phyloP scores from a whole-genome alignment of 2,888 invertebrate species.

The Apamea sordens region DNA sequence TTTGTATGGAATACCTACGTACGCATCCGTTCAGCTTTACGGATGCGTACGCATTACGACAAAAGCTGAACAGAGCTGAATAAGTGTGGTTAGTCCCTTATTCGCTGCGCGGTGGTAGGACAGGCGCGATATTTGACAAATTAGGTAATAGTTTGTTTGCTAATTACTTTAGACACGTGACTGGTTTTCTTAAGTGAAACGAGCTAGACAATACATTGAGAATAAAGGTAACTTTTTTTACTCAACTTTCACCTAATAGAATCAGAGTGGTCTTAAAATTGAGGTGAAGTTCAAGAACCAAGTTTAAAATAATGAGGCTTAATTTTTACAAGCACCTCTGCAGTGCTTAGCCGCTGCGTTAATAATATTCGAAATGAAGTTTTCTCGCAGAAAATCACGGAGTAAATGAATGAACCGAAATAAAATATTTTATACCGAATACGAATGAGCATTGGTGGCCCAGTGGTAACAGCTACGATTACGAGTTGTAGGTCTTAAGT shows the following conservation, averaged over 20 bases:
- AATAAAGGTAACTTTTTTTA: background rate
- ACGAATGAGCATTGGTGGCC: too few species aligned
- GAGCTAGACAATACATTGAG: background rate
- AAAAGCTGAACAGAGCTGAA: too few species aligned
- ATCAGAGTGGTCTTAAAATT: slow-evolving; percentile 8
- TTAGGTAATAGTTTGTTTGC: background rate
- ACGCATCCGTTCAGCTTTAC: too few species aligned
- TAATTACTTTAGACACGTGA: background rate
- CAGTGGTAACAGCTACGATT: too few species aligned
- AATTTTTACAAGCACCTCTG: slow-evolving; percentile 22
- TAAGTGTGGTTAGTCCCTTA: background rate
- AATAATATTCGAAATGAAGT: background rate
- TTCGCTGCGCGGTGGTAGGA: background rate
- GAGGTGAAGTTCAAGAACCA: slow-evolving; percentile 34
- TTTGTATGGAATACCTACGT: too few species aligned
- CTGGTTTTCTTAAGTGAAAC: background rate
- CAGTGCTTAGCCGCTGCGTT: slow-evolving; percentile 4
- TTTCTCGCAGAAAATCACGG: slow-evolving; percentile 11
- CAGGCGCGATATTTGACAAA: background rate
- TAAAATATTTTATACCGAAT: background rate
- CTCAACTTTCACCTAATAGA: background rate
- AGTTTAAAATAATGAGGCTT: slow-evolving; percentile 42
- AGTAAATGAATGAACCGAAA: background rate
- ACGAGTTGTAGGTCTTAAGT: too few species aligned
- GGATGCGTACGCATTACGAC: too few species aligned